Conservation (phyloP, 2,888 invertebrate species). For the Luffia ferchaultella region DNA sequence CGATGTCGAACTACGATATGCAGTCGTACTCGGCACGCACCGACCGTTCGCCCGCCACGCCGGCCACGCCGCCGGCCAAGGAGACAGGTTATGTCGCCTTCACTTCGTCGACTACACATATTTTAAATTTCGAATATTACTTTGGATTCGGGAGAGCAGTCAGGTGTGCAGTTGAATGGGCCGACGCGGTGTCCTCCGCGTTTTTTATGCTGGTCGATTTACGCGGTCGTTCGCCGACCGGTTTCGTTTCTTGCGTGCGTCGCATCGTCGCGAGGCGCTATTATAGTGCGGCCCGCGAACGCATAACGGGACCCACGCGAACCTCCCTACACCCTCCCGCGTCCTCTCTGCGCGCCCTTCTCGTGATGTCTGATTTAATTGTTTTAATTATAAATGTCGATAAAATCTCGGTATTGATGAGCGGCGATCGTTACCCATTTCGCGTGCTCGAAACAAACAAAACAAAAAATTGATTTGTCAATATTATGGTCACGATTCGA, state of each 20-base stretch:
- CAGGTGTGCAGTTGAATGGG: slow-evolving; percentile 34
- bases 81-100: background rate
- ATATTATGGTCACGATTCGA: slow-evolving; percentile 50
- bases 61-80: too few relatives aligned
- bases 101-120: background rate
- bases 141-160: slow-evolving; percentile 29
- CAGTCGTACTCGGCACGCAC: background rate
- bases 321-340: slow-evolving; percentile 15
- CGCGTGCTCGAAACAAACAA: background rate
- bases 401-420: background rate
- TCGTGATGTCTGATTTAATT: background rate
- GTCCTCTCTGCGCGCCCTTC: slow-evolving; percentile 14
- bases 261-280: slow-evolving; percentile 45
- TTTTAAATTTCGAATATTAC: background rate
- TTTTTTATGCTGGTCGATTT: slow-evolving; percentile 44
- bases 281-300: slow-evolving; percentile 22
- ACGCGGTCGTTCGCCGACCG: slow-evolving; percentile 32
- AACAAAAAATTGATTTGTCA: slow-evolving; percentile 27
- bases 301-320: background rate
- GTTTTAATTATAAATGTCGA: background rate
- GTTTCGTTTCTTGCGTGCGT: slow-evolving; percentile 44
- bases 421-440: background rate
- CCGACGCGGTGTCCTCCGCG: slow-evolving; percentile 25
- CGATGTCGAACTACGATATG: background rate
- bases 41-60: background rate